Percentiles rank a stretch among this genome's conserved stretches.
Conservation (phyloP, 2,113 vertebrate genomes). For the Setophaga petechia region DNA sequence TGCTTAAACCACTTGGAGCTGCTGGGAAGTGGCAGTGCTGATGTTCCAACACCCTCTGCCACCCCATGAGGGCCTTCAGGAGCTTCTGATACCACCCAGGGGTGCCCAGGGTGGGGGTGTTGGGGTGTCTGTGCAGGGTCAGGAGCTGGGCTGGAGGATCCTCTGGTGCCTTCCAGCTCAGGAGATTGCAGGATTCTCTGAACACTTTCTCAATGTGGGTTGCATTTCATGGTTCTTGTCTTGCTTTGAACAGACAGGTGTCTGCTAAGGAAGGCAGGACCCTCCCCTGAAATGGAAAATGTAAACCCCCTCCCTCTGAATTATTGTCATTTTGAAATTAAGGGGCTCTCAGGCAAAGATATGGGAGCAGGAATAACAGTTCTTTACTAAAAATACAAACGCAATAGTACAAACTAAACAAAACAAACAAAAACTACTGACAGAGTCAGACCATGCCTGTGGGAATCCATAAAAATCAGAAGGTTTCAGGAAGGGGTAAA, state of each 20-base stretch:
- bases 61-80: background rate
- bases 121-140: background rate
- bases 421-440: too few relatives aligned
- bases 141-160: background rate
- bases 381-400: background rate
- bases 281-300: background rate
- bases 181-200: fast-evolving
- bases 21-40: background rate
- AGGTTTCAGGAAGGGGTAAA: too few relatives aligned
- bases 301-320: background rate
- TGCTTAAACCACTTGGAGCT: background rate
- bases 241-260: background rate
- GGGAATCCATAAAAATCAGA: too few relatives aligned
- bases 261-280: background rate
- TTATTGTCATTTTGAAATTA: background rate
- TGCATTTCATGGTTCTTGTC: background rate
- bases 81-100: background rate
- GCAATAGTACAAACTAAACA: too few relatives aligned
- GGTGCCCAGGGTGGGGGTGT: background rate
- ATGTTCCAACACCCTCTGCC: background rate
- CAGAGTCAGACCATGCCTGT: too few relatives aligned
- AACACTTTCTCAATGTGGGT: background rate
- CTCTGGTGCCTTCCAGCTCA: background rate
- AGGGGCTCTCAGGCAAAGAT: background rate
- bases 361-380: background rate